Evolutionary conservation across 2,888 invertebrate genomes (phyloP).

Genomic region (Cheilosia scutellata): DNA sequence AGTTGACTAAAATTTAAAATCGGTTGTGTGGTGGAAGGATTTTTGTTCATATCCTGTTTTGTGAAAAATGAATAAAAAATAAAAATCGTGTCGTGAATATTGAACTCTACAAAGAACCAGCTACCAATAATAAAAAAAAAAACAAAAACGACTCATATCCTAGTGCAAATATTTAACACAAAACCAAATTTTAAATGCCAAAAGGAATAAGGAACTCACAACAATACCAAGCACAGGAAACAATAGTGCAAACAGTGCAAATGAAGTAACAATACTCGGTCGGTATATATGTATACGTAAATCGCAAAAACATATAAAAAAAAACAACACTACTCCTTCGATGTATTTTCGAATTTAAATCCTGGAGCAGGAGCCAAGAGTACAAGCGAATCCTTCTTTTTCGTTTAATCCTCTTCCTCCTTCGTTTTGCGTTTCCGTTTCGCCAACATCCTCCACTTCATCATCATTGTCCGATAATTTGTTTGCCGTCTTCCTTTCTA

Average conservation of each 20-base stretch:
- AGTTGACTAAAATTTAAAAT: conserved; percentile 41
- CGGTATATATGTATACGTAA: conserved; percentile 70
- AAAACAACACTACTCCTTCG: conserved; percentile 23
- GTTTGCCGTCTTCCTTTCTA: conserved; percentile 45
- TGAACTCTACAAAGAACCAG: conserved; percentile 39
- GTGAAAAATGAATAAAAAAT: conserved; percentile 47
- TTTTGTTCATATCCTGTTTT: conserved; percentile 46
- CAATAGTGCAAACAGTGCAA: conserved; percentile 61
- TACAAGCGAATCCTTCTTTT: conserved; percentile 70
- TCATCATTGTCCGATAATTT: conserved; percentile 54
- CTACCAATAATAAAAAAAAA: background rate
- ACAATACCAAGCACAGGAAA: conserved; percentile 50
- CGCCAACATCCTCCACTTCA: conserved; percentile 30
- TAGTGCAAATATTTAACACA: conserved; percentile 5
- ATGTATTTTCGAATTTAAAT: conserved; percentile 78
- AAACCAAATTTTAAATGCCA: conserved; percentile 61
- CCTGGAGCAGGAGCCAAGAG: conserved; percentile 77
- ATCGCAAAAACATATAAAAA: conserved; percentile 23
- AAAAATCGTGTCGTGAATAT: conserved; percentile 56
- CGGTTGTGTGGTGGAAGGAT: conserved; percentile 57
- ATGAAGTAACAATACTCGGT: conserved; percentile 69
- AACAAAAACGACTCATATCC: conserved; percentile 46
- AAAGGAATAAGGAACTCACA: conserved; percentile 62
- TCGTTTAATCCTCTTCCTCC: conserved; percentile 68
- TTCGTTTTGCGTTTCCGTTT: conserved; percentile 63